Percentiles rank a stretch among this genome's conserved stretches.
Evolutionary conservation across 2,797 vertebrate species (phyloP).

Genomic region (Phylloscopus collybita): DNA sequence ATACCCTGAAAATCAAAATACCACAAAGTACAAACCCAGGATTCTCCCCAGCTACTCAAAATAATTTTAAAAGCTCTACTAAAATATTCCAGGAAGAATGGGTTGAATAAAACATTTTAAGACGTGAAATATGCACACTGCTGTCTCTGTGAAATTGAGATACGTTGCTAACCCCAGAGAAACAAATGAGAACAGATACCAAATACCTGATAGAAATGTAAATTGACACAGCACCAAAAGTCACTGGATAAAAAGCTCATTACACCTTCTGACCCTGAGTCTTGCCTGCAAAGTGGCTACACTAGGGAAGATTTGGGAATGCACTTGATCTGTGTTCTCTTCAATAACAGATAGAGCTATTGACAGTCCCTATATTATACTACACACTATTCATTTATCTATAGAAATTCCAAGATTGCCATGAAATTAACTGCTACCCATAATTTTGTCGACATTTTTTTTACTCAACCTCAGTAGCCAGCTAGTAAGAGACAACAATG

Average conservation of each 20-base stretch:
- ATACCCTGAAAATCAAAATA: not conserved
- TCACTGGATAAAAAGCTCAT: not conserved
- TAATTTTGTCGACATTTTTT: not conserved
- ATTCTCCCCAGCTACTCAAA: not conserved
- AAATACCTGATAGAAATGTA: not conserved
- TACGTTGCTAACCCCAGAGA: not conserved
- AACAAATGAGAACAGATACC: not conserved
- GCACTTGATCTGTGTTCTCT: not conserved
- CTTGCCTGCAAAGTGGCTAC: not conserved
- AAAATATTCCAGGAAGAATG: not conserved
- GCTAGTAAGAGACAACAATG: not conserved
- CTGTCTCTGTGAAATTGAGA: not conserved
- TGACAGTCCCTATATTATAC: not conserved
- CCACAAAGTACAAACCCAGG: not conserved
- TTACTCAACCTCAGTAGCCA: not conserved
- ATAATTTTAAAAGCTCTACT: not conserved
- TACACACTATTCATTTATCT: not conserved
- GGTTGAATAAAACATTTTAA: not conserved
- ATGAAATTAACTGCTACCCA: not conserved
- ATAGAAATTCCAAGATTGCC: not conserved
- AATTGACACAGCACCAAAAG: not conserved
- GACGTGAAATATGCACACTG: not conserved
- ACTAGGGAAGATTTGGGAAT: not conserved
- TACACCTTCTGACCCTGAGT: not conserved
- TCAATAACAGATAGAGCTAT: not conserved